Base-by-base conservation (phyloP, 2,113 vertebrate genomes). In the Sapayoa aenigma region DNA sequence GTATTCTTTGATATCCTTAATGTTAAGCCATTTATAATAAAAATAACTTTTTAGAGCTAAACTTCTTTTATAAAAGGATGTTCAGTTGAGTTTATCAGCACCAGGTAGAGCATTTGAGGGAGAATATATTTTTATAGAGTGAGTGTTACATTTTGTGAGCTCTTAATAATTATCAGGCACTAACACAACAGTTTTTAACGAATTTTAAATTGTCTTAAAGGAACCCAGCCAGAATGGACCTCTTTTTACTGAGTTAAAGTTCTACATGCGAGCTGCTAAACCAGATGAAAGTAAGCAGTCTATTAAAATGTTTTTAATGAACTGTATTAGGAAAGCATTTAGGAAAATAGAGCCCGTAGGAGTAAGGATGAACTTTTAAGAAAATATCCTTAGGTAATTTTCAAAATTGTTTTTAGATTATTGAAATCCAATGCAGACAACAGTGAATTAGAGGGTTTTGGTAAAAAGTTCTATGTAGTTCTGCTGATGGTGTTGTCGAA, bases 211-310 rank as follows among this genome's bases (percentile, higher is more conserved):
- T 97, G 69, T 96, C 97, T 97, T 98, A 81, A 94, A 99, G 99
- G 99, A 99, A 91, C 99, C 99, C 72, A 99, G 98, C 96, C 98
- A 99, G 33, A 99, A 99, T 47, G 99, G 99, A 96, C 99, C 99
- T 59, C 98, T 99, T 65, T 99, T 99, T 97, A 99, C 98, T 63
- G 99, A 99, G 97, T 98, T 99, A 90, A 99, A 98, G 97, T 99
- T 99, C 96, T 99, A 99, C 98, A 99, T 99, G 98, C 96, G 99
- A 98, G 99, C 99, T 93, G 99, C 99, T 81, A 99, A 99, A 87
- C 98, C 99, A 75, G 99, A 99, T 72, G 98, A 98, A 97, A 99
- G 99, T 99, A 98, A 98, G 99, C 93, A 81, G 93, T 91, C 60
- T 89, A 20, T 91, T 90, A 89, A 66, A 85, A 96, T 97, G 81